A percentile compares a stretch with the other conserved stretches of the same genome.
Evolutionary conservation across 2,113 vertebrate genomes (phyloP).

Genomic region (Tachysurus vachellii): DNA sequence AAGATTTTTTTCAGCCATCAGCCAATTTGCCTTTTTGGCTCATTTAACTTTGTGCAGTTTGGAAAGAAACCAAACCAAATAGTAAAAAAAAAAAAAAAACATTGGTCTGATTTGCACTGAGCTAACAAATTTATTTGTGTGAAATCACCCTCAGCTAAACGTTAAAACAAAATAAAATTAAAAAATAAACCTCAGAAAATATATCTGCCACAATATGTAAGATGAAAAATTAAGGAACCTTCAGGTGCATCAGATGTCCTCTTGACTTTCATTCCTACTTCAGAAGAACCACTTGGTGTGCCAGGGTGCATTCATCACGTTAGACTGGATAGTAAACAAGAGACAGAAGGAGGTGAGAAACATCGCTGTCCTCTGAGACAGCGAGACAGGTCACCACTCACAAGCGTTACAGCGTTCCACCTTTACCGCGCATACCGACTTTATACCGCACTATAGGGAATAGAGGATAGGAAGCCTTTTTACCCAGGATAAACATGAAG

Average conservation of each 20-base stretch:
- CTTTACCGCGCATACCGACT: neutral
- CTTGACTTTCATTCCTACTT: constrained; percentile 72
- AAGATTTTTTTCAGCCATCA: neutral
- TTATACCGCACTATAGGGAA: neutral
- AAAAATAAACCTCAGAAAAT: neutral
- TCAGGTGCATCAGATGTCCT: constrained; percentile 73
- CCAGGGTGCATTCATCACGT: constrained; percentile 75
- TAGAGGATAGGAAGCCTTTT: constrained; percentile 15
- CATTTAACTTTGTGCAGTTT: neutral
- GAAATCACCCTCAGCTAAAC: neutral
- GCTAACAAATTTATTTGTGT: neutral
- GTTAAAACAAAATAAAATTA: too few relatives aligned
- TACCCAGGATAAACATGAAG: neutral
- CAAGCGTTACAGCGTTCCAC: constrained; percentile 54
- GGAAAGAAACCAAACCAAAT: neutral
- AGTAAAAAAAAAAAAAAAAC: neutral
- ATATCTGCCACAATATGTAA: neutral
- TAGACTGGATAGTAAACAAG: constrained; percentile 64
- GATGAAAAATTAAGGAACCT: constrained; percentile 60
- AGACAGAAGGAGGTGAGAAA: constrained; percentile 61
- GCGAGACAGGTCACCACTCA: constrained; percentile 71
- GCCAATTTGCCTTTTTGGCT: neutral
- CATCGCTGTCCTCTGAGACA: constrained; percentile 61
- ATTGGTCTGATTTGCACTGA: neutral
- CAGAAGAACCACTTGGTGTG: constrained; percentile 70